Evolutionary conservation across 2,797 vertebrate genomes (phyloP).

Genomic region (Karalla daura): DNA sequence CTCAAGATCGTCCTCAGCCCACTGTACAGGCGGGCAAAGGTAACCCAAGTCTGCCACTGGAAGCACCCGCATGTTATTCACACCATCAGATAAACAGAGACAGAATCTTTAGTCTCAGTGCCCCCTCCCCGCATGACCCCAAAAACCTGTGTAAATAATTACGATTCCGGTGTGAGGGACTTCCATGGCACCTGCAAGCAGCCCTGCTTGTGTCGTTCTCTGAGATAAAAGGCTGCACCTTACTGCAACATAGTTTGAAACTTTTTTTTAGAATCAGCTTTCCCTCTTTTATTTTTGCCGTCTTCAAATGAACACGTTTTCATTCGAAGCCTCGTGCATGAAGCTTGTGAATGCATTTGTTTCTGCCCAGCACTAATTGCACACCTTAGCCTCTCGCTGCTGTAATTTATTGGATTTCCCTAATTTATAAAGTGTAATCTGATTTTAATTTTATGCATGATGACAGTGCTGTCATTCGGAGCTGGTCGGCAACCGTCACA

Average conservation of each 20-base stretch:
- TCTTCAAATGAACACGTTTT: constrained; percentile 31
- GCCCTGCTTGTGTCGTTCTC: constrained; percentile 24
- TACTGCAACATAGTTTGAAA: not conserved
- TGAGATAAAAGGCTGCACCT: constrained; percentile 12
- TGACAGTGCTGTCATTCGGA: constrained; percentile 16
- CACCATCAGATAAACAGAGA: constrained; percentile 10
- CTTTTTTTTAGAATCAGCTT: not conserved
- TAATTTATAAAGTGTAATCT: not conserved
- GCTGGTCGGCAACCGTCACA: not conserved
- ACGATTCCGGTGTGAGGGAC: constrained; percentile 21
- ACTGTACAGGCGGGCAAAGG: constrained; percentile 93
- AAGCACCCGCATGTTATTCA: constrained; percentile 80
- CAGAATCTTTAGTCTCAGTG: constrained; percentile 2
- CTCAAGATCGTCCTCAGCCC: constrained; percentile 90
- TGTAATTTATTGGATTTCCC: not conserved
- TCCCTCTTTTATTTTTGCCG: not conserved
- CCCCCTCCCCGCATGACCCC: constrained; percentile 48
- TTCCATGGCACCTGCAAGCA: constrained; percentile 46
- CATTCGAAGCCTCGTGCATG: constrained; percentile 54
- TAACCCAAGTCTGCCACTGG: constrained; percentile 82
- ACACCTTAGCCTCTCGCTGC: not conserved
- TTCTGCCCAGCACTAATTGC: constrained; percentile 28
- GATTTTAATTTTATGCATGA: constrained; percentile 32
- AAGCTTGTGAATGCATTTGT: constrained; percentile 34
- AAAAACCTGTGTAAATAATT: not conserved